Evolutionary conservation across 2,888 invertebrate species (phyloP).

Genomic region (Oscheius sp.): DNA sequence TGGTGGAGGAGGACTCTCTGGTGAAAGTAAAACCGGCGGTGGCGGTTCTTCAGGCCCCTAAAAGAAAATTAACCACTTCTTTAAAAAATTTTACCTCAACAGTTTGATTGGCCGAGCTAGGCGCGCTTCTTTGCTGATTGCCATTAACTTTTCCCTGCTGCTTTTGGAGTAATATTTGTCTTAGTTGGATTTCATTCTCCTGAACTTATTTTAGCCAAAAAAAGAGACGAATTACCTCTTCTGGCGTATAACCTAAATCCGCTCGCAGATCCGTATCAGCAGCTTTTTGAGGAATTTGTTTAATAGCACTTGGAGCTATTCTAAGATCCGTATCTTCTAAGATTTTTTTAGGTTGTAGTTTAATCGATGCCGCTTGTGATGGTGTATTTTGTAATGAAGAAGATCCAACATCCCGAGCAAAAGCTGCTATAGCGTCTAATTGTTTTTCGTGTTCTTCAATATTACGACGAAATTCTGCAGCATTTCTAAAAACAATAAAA

Average conservation of each 20-base stretch:
- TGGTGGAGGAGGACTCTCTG: no score
- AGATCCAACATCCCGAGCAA: no score
- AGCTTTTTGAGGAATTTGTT: neutral
- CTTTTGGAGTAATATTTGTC: slow-evolving; percentile 5
- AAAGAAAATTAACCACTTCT: no score
- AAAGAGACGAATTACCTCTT: neutral
- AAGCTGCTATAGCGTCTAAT: no score
- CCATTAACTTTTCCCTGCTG: neutral
- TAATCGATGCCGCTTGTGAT: neutral
- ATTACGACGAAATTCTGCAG: no score
- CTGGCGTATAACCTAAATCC: neutral
- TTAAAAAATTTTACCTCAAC: neutral
- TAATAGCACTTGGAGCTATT: neutral
- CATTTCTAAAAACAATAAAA: no score
- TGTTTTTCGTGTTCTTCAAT: no score
- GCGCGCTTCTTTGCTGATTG: neutral
- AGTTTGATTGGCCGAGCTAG: neutral
- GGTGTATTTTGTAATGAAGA: neutral
- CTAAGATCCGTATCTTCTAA: neutral
- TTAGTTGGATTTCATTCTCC: neutral
- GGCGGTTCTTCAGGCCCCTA: no score
- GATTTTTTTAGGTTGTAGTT: neutral
- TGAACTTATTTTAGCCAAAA: neutral
- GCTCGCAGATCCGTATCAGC: neutral
- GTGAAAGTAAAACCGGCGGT: no score